Conservation (phyloP, 2,113 vertebrate species). For the Macroglossus sobrinus region DNA sequence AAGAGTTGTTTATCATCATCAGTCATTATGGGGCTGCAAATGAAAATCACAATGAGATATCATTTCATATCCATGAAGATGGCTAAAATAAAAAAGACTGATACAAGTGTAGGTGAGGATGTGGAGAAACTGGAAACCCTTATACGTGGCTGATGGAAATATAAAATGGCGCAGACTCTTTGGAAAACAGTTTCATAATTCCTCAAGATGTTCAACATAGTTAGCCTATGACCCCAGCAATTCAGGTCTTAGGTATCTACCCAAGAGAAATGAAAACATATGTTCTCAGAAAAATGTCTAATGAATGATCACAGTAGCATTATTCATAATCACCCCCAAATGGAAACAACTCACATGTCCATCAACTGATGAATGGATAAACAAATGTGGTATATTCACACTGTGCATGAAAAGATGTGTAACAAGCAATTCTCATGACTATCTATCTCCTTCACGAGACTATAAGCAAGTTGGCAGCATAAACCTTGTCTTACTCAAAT, state of each 20-base stretch:
- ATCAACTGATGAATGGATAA: not conserved
- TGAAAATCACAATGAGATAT: not conserved
- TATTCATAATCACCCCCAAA: not conserved
- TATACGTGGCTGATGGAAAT: not conserved
- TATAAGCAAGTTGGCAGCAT: not conserved
- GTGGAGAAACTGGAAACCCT: not conserved
- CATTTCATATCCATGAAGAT: not conserved
- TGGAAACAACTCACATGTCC: not conserved
- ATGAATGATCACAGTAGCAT: not conserved
- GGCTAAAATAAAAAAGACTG: not conserved
- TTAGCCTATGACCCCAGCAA: not conserved
- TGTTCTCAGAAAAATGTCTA: not conserved
- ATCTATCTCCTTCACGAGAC: not conserved
- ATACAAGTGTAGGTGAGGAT: not conserved
- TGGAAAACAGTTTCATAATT: not conserved
- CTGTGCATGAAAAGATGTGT: not conserved
- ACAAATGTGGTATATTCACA: not conserved
- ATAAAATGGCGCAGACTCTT: not conserved
- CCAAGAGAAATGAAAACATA: not conserved
- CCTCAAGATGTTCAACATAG: not conserved
- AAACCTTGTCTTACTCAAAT: not conserved
- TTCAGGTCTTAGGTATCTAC: not conserved
- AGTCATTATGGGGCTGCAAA: not conserved
- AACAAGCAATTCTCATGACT: not conserved
- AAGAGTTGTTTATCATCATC: not conserved